These are phyloP conservation scores for Gallirallus australis DNA, from an alignment of 2,797 vertebrate genomes.

Conservation along the genomic window DNA sequence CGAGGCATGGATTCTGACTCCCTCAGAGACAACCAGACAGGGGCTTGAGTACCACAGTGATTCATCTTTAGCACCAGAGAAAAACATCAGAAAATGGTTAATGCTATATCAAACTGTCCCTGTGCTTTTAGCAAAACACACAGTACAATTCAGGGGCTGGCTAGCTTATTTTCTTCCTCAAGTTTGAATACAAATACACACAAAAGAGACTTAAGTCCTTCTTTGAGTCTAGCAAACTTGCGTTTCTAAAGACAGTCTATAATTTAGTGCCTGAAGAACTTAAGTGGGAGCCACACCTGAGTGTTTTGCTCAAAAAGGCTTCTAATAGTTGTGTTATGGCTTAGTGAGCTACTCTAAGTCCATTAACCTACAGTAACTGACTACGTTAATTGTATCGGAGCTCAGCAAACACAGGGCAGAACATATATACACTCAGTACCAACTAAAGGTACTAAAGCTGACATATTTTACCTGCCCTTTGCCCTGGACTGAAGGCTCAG, in stretches of 20 bases:
- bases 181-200: not conserved
- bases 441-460: not conserved
- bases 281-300: not conserved
- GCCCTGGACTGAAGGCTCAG: not conserved
- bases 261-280: not conserved
- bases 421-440: not conserved
- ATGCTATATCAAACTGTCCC: not conserved
- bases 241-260: not conserved
- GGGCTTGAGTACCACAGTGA: conserved; percentile 91
- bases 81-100: conserved; percentile 48
- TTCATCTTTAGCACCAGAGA: conserved; percentile 82
- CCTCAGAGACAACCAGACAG: conserved; percentile 88
- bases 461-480: not conserved
- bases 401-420: not conserved
- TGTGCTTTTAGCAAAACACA: not conserved
- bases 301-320: not conserved
- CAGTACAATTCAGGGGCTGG: not conserved
- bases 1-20: conserved; percentile 85
- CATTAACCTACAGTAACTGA: not conserved
- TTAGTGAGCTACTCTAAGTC: not conserved
- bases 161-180: not conserved
- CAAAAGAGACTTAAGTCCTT: not conserved
- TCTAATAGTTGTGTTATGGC: not conserved
- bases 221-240: not conserved
- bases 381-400: not conserved